Conservation (phyloP, 92 coral and sea anemone species). For the Phymanthus crucifer region DNA sequence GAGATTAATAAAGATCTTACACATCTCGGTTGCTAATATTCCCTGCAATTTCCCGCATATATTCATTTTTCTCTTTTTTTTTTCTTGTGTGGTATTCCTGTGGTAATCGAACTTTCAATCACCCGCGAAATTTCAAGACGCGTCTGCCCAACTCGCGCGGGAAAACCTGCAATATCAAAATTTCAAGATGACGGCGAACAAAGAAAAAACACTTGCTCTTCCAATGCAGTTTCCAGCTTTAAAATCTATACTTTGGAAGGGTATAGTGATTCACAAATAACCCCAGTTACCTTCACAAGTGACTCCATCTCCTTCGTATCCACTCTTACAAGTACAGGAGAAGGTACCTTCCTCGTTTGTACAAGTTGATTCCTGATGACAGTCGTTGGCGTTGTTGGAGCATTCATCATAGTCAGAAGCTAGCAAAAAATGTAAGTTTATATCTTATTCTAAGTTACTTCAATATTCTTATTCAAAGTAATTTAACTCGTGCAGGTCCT, state of each 20-base stretch:
- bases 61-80: not conserved
- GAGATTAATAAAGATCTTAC: too few relatives aligned
- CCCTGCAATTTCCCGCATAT: not conserved
- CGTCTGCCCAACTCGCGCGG: too few relatives aligned
- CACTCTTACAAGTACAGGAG: slow-evolving; percentile 56
- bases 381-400: slow-evolving; percentile 34
- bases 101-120: not conserved
- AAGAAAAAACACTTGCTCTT: not conserved
- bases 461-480: too few relatives aligned
- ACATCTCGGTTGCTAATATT: too few relatives aligned
- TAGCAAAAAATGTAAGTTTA: not conserved
- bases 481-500: too few relatives aligned
- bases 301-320: slow-evolving; percentile 64
- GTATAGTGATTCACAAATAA: not conserved
- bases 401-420: slow-evolving; percentile 61
- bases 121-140: too few relatives aligned
- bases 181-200: not conserved
- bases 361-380: slow-evolving; percentile 57
- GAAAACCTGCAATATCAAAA: not conserved
- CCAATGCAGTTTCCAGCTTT: not conserved
- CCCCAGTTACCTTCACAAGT: slow-evolving; percentile 46
- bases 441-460: not conserved
- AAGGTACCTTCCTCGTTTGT: slow-evolving; percentile 51
- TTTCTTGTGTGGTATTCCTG: not conserved
- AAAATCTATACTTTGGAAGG: not conserved